Evolutionary conservation across 2,888 invertebrate genomes (phyloP), one percentile per base, ranked within the genome.

Genomic region (Zygothrica quintamaculata): DNA sequence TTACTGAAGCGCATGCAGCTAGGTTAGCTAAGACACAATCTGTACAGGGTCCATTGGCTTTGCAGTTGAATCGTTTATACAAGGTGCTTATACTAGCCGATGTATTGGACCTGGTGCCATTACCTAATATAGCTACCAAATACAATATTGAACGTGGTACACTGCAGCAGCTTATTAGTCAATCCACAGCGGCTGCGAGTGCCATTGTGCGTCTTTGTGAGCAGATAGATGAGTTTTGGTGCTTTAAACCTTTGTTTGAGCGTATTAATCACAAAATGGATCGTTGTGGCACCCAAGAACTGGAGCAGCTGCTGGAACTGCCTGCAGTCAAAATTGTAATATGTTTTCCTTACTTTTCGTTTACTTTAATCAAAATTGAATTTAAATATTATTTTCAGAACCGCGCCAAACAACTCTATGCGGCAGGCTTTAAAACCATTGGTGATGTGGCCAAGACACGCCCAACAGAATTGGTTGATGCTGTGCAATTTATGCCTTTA

Each of bases 261-360:
- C 93, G 94, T 65, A 94, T 99, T 88, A 93, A 95, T 25, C 92
- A 93, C 74, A 93, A 95, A 60, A 92, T 99, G 78, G 94, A 95
- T 65, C 94, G 96, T 88, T 97, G 97, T 90, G 96, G 96, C 58
- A 93, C 95, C 7, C 92, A 93, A 0, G 97, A 98, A 77, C 92
- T 99, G 52, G 92, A 94, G 26, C 94, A 95, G 8, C 92, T 99
- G 13, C 94, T 99, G 94, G 96, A 97, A 72, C 92, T 99, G 74
- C 98, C 98, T 1, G 94, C 94, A 13, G 97, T 99, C 1, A 96
- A 95, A 92, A 94, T 95, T 91, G 95, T 95, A 90, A 88, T n/a
- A n/a, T n/a, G n/a, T n/a, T n/a, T n/a, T n/a, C n/a, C n/a, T n/a
- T n/a, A n/a, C n/a, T n/a, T n/a, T n/a, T n/a, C n/a, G n/a, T n/a